Evolutionary conservation across 2,888 invertebrate species (phyloP).

Genomic region (Euclidia mi): DNA sequence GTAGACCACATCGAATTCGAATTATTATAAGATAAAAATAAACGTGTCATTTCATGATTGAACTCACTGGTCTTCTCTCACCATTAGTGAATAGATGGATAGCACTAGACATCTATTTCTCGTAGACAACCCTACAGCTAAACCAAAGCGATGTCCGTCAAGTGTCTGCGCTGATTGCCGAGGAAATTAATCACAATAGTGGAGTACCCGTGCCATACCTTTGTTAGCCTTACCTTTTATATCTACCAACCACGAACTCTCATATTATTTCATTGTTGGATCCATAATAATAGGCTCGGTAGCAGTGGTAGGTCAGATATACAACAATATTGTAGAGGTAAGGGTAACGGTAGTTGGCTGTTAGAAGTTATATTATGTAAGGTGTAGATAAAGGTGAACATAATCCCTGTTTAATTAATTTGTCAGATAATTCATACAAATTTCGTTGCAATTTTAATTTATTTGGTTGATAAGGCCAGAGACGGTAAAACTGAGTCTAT

Average conservation of each 20-base stretch:
- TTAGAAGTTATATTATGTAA: background rate
- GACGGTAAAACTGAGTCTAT: no score
- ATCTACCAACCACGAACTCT: constrained; percentile 16
- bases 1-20: no score
- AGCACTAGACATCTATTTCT: no score
- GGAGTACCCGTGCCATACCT: constrained; percentile 46
- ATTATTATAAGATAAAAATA: no score
- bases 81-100: no score
- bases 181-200: constrained; percentile 75
- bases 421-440: no score
- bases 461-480: no score
- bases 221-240: constrained; percentile 34
- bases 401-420: no score
- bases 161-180: constrained; percentile 72
- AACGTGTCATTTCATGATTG: no score
- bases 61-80: no score
- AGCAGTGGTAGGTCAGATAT: background rate
- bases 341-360: background rate
- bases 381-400: background rate
- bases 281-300: constrained; percentile 10
- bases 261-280: constrained; percentile 25
- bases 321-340: background rate
- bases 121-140: constrained; percentile 60
- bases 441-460: no score
- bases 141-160: constrained; percentile 71